Percentiles rank a stretch among this genome's conserved stretches.
phyloP scores from a whole-genome alignment of 2,888 invertebrate species.

The Eupithecia subumbrata region DNA sequence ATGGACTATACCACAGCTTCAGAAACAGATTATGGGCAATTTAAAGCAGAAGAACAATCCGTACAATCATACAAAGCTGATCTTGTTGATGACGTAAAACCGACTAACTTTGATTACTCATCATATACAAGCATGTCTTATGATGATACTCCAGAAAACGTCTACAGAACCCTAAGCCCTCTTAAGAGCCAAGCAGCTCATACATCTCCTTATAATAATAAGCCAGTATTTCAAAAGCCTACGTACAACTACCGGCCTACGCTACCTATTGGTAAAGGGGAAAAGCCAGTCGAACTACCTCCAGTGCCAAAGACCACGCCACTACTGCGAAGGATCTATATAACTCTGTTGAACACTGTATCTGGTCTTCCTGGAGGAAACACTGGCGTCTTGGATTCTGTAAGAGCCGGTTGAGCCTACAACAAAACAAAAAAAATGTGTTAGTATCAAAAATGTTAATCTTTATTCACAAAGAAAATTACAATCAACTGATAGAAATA shows the following conservation, averaged over 20 bases:
- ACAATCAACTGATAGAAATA: no score
- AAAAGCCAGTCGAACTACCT: constrained; percentile 9
- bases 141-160: constrained; percentile 4
- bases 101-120: not conserved
- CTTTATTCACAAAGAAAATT: no score
- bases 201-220: not conserved
- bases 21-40: constrained; percentile 5
- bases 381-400: not conserved
- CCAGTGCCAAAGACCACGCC: constrained; percentile 21
- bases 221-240: not conserved
- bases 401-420: constrained; percentile 2
- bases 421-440: not conserved
- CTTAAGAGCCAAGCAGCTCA: not conserved
- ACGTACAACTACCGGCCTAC: not conserved
- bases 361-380: constrained; percentile 27
- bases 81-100: not conserved
- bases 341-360: constrained; percentile 25
- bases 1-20: not conserved
- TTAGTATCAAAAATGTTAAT: no score
- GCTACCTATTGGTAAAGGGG: not conserved
- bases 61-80: constrained; percentile 6
- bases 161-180: not conserved
- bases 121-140: constrained; percentile 8
- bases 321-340: not conserved
- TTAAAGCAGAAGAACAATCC: not conserved